Base-by-base conservation (phyloP, 2,888 invertebrate species). In the Scaptomyza cyrtandrae region DNA sequence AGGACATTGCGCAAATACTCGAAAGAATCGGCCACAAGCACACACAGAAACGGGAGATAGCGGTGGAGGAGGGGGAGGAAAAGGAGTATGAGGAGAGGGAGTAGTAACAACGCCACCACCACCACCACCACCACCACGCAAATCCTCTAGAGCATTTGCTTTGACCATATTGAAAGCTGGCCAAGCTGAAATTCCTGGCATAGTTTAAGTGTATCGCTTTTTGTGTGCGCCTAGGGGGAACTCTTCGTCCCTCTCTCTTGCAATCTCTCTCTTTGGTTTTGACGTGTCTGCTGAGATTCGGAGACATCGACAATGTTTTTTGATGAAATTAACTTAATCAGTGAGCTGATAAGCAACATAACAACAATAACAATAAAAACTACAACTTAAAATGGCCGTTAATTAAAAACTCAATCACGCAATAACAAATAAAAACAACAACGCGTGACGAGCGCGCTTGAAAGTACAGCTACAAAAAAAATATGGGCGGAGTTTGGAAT, bases 131-230 rank as follows among this genome's bases (percentile, higher is more conserved):
- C 53, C 50, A 49, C 83, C 88, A 89, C 86, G 88, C 88, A 88
- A 88, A 88, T 90, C 90, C 88, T 90, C 88, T 83, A 88, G 88
- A 88, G 88, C 82, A 85, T 88, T 86, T 74, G 64, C 75, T 39
- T 88, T 88, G 83, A 81, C 83, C 83, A 84, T 84, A 84, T 83
- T 83, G 83, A 88, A 88, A 86, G 67, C 67, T 68, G 49, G 71
- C 67, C 71, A 71, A 54, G 39, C 71, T 57, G 57, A 70, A 86
- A 84, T 84, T 84, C 83, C 78, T 86, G 79, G 85, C 88, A 84
- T 84, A 84, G 87, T 88, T 84, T 67, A 86, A 84, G 83, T 84
- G 83, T 84, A 84, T 84, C 83, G 88, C 79, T 88, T 88, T 86
- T 83, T 86, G 54, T 74, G 55, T 74, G 55, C 53, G 62, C 78